phyloP scores from a whole-genome alignment of 2,113 vertebrate genomes.

The Carassius auratus region DNA sequence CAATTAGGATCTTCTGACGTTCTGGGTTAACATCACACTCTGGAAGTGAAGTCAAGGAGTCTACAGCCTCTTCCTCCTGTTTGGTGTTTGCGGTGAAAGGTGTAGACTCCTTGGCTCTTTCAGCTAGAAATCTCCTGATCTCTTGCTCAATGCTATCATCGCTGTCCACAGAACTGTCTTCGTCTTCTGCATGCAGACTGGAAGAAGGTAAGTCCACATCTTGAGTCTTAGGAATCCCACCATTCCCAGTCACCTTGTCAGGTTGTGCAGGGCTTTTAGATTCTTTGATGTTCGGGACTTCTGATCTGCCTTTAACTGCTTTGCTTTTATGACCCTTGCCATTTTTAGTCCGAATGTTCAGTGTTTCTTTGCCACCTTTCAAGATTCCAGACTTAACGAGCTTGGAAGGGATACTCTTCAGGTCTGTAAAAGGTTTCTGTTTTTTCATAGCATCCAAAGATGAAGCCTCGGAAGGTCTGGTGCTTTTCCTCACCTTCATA shows the following conservation, averaged over 20 bases:
- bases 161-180: slow-evolving; percentile 90
- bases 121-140: slow-evolving; percentile 89
- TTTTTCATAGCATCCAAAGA: slow-evolving; percentile 59
- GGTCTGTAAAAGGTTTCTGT: slow-evolving; percentile 55
- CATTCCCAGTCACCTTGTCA: slow-evolving; percentile 35
- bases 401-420: slow-evolving; percentile 58
- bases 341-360: slow-evolving; percentile 43
- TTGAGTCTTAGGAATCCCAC: neutral
- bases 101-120: slow-evolving; percentile 84
- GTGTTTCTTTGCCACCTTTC: slow-evolving; percentile 62
- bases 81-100: slow-evolving; percentile 54
- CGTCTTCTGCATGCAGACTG: slow-evolving; percentile 64
- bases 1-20: neutral
- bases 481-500: slow-evolving; percentile 76
- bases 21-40: neutral
- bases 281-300: neutral
- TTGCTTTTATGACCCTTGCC: slow-evolving; percentile 56
- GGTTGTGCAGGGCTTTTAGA: slow-evolving; percentile 50
- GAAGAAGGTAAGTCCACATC: neutral
- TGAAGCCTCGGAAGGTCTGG: slow-evolving; percentile 65
- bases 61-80: slow-evolving; percentile 41
- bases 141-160: slow-evolving; percentile 96
- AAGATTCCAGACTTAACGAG: slow-evolving; percentile 71
- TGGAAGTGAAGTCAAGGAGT: slow-evolving; percentile 28
- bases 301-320: slow-evolving; percentile 18